A percentile compares a stretch with the other conserved stretches of the same genome.
Evolutionary conservation across 2,888 invertebrate species (phyloP).

Genomic region (Synanthedon andrenaeformis): DNA sequence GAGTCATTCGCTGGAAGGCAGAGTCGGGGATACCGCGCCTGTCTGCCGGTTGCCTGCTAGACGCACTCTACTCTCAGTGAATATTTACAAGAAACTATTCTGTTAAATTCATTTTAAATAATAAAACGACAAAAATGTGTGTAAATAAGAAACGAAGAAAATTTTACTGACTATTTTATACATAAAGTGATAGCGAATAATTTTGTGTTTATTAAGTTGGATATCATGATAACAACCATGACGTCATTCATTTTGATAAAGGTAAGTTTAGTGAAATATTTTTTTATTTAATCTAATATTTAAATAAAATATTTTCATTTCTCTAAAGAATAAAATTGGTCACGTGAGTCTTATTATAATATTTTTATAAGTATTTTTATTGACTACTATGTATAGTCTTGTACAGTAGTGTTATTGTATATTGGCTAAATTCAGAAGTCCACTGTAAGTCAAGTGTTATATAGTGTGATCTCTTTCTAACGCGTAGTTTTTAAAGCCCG

Average conservation of each 20-base stretch:
- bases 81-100: constrained; percentile 31
- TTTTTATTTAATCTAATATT: not conserved
- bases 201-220: constrained; percentile 53
- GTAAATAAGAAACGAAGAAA: constrained; percentile 27
- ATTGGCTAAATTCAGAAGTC: constrained; percentile 15
- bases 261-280: constrained; percentile 31
- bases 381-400: constrained; percentile 21
- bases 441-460: not conserved
- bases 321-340: not conserved
- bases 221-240: constrained; percentile 70
- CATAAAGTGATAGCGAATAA: constrained; percentile 21
- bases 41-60: constrained; percentile 59
- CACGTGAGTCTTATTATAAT: constrained; percentile 10
- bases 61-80: constrained; percentile 50
- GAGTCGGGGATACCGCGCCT: constrained; percentile 72
- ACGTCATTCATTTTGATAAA: constrained; percentile 69
- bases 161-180: constrained; percentile 20
- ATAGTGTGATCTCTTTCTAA: not conserved
- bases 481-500: not conserved
- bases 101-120: constrained; percentile 19
- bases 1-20: constrained; percentile 71
- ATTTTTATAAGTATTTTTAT: constrained; percentile 52
- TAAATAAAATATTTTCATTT: not conserved
- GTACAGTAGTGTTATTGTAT: constrained; percentile 30
- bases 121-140: constrained; percentile 37